phyloP scores from a whole-genome alignment of 2,113 vertebrate genomes.

The Poeciliopsis retropinna region DNA sequence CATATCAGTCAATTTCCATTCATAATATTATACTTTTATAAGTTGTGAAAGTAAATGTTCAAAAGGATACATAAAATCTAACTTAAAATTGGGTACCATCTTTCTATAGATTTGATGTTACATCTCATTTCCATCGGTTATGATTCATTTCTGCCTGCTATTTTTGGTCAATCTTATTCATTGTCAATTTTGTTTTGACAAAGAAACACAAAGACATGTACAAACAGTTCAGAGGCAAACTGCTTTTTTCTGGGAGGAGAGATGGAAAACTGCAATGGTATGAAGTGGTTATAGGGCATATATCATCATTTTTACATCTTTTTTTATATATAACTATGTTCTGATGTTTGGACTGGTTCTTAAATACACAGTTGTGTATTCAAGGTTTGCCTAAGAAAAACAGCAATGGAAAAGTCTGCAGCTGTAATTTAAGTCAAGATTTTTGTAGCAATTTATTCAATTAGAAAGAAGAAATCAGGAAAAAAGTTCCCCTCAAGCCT shows the following conservation, averaged over 20 bases:
- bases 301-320: not conserved
- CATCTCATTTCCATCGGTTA: not conserved
- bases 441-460: not conserved
- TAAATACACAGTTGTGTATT: too few species aligned
- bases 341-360: too few species aligned
- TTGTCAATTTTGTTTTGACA: not conserved
- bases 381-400: not conserved
- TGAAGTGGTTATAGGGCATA: not conserved
- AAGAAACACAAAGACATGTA: not conserved
- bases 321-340: too few species aligned
- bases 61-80: not conserved
- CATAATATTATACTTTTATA: not conserved
- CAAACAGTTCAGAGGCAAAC: too few species aligned
- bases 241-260: too few species aligned
- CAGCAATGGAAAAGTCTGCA: not conserved
- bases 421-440: not conserved
- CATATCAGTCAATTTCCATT: not conserved
- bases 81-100: not conserved
- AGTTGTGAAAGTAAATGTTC: not conserved
- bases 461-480: not conserved
- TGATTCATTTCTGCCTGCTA: not conserved
- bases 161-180: not conserved
- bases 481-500: not conserved
- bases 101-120: not conserved
- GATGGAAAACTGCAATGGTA: too few species aligned